Evolutionary conservation across 2,797 vertebrate species (phyloP), one percentile per base, ranked within the genome.

Genomic region (Phyllotis vaccarum): DNA sequence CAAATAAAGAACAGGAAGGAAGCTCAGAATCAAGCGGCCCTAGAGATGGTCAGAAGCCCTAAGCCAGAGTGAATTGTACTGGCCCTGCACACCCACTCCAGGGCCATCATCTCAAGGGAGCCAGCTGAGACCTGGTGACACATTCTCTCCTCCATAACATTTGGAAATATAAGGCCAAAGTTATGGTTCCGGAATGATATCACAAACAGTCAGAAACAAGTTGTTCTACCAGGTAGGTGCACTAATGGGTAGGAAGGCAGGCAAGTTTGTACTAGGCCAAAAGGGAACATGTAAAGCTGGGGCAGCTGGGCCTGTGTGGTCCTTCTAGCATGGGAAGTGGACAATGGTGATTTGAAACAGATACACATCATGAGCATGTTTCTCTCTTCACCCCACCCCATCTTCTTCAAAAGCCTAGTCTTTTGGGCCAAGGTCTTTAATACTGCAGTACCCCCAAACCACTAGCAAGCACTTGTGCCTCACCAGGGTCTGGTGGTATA

Each of bases 1-100:
- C 97, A 98, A 98, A 98, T 97, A 98, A 97, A 97, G 96, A 56
- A 62, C 66, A 66, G 13, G 95, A 97, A 96, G 97, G 96, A 97
- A 94, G 94, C 93, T 95, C 95, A 98, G 97, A 97, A 90, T 6
- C 92, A 56, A 96, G 96, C 24, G 86, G 80, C 97, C 92, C 92
- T 97, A 37, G 96, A 94, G 97, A 98, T 75, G 95, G 88, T 95
- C 80, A 97, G 96, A 52, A 97, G 96, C 96, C 96, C 70, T 96
- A 97, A 96, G 96, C 96, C 91, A 85, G 97, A 95, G 91, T 6
- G 27, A 64, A 85, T 75, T 3, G 40, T 10, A 9, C 29, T 0
- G 24, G 81, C 54, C 78, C n/a, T 9, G 85, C 27, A 37, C 68
- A 46, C 1, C 2, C 1, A 17, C 58, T 6, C 2, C 7, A 17